Percentiles rank a stretch among this genome's conserved stretches.
Conservation (phyloP, 1,140 invertebrate species). For the Chironomus striatipennis region DNA sequence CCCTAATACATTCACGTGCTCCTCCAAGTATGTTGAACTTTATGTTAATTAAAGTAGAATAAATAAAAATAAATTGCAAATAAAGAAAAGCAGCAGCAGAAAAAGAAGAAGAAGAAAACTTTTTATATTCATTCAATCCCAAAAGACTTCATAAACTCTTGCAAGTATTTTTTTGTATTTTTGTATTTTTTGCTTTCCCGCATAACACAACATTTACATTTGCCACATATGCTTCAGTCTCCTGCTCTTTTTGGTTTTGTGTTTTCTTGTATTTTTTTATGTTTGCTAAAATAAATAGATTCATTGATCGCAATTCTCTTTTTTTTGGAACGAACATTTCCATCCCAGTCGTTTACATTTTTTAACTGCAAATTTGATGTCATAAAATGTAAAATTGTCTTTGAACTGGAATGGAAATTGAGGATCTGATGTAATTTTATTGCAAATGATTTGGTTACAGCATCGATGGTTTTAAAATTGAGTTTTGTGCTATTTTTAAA, state of each 20-base stretch:
- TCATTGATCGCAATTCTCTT: background rate
- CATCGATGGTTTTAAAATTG: no score
- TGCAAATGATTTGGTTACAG: no score
- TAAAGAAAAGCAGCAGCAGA: background rate
- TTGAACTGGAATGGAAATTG: no score
- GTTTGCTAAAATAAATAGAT: background rate
- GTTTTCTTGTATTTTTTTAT: background rate
- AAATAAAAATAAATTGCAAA: no score
- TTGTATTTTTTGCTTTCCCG: background rate
- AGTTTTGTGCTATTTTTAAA: no score
- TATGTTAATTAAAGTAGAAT: slow-evolving; percentile 1
- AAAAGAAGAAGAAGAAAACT: background rate
- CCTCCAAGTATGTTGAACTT: background rate
- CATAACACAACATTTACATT: slow-evolving; percentile 9
- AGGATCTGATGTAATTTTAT: no score
- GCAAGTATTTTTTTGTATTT: background rate
- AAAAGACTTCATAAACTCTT: slow-evolving; percentile 15
- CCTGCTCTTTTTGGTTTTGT: background rate
- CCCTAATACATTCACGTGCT: no score
- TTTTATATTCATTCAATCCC: background rate
- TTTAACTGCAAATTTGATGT: no score
- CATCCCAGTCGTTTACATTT: no score
- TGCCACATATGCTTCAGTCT: slow-evolving; percentile 18
- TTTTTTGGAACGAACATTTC: no score
- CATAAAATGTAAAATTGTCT: no score